Conservation (phyloP, 2,888 invertebrate genomes). For the Lasioglossum lativentre region DNA sequence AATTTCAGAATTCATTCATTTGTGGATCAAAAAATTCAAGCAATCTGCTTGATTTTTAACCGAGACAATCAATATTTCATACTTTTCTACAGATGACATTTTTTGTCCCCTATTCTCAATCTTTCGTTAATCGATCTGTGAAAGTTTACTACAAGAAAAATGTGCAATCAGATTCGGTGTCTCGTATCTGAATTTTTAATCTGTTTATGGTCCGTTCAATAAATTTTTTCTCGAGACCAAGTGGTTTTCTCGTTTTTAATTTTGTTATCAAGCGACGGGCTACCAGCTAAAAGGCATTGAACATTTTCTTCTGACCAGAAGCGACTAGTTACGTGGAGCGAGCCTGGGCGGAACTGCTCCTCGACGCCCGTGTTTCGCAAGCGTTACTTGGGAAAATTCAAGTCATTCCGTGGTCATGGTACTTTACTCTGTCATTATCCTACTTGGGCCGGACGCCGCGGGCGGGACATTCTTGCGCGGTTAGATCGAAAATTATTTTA, state of each 20-base stretch:
- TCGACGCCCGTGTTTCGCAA: slow-evolving; percentile 54
- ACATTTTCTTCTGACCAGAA: background rate
- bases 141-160: background rate
- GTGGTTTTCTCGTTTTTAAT: background rate
- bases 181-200: background rate
- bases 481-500: slow-evolving; percentile 45
- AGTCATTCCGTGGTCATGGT: slow-evolving; percentile 45
- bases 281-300: slow-evolving; percentile 8
- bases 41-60: too few species aligned
- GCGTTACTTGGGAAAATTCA: slow-evolving; percentile 53
- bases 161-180: background rate
- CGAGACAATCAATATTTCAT: too few species aligned
- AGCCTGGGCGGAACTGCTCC: slow-evolving; percentile 9
- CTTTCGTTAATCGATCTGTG: background rate
- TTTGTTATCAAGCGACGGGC: background rate
- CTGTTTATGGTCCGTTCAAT: background rate
- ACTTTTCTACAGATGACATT: too few species aligned
- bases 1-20: background rate
- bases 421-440: slow-evolving; percentile 55
- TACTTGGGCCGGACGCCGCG: slow-evolving; percentile 39
- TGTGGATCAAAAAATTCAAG: background rate
- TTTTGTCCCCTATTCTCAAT: background rate
- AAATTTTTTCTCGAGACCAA: background rate
- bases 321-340: slow-evolving; percentile 3
- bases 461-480: slow-evolving; percentile 41